Conservation (phyloP, 2,797 vertebrate genomes). For the Garrulus glandarius region DNA sequence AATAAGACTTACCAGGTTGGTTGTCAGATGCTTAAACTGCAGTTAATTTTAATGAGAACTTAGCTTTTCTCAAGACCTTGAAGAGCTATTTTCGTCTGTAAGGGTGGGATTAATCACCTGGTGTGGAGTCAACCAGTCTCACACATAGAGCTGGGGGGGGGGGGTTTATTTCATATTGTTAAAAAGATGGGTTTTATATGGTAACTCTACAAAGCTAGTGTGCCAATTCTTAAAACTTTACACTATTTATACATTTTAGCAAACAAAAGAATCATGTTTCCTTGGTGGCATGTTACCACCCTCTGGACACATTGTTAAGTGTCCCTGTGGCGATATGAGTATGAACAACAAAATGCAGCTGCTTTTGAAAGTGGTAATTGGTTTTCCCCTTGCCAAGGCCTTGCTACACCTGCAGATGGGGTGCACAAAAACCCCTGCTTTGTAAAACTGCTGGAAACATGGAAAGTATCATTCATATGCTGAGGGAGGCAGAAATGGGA, state of each 20-base stretch:
- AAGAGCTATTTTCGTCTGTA: conserved; percentile 59
- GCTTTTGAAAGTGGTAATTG: conserved; percentile 72
- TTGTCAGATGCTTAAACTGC: conserved; percentile 51
- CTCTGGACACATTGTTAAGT: neutral
- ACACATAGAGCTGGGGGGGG: neutral
- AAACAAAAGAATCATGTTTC: neutral
- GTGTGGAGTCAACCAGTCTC: neutral
- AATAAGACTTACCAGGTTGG: conserved; percentile 68
- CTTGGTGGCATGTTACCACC: neutral
- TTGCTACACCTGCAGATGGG: conserved; percentile 73
- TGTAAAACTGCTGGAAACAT: neutral
- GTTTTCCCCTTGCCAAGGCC: conserved; percentile 62
- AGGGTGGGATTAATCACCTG: neutral
- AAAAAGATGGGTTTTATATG: neutral
- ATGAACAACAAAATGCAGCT: neutral
- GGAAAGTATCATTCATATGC: neutral
- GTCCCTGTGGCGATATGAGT: neutral
- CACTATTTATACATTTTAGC: neutral
- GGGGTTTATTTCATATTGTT: neutral
- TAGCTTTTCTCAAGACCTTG: conserved; percentile 81
- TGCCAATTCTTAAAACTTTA: accelerated
- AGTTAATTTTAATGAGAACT: conserved; percentile 57
- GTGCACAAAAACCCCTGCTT: neutral
- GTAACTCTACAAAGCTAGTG: neutral
- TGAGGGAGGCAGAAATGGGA: neutral